Evolutionary conservation across 2,113 vertebrate species (phyloP).

Genomic region (Emydura subglobosa): DNA sequence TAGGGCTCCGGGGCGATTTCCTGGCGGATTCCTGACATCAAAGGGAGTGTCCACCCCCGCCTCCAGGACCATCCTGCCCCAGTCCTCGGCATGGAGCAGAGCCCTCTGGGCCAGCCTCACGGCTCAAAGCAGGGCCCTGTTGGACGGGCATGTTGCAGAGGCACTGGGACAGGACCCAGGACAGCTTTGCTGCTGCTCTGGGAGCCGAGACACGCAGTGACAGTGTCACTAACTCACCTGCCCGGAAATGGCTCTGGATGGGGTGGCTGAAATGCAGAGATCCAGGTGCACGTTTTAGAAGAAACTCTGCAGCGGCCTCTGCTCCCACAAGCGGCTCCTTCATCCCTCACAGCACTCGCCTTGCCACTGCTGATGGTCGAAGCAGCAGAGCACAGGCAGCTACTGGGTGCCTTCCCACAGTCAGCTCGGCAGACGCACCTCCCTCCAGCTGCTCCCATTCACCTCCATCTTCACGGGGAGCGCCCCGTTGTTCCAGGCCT

Average conservation of each 20-base stretch:
- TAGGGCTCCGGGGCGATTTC: background rate
- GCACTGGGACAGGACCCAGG: background rate
- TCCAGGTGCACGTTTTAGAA: background rate
- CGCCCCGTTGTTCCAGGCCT: too few species aligned
- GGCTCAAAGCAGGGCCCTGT: background rate
- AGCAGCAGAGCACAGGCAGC: background rate
- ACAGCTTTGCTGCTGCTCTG: background rate
- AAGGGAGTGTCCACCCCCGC: background rate
- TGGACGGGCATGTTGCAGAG: background rate
- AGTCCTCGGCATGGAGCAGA: fast-evolving
- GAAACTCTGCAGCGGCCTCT: too few species aligned
- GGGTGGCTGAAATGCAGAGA: background rate
- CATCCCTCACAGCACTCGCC: background rate
- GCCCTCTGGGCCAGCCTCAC: too few species aligned
- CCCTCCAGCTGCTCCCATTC: background rate
- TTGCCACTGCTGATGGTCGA: too few species aligned
- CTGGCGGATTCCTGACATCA: slow-evolving; percentile 24
- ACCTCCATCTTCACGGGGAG: too few species aligned
- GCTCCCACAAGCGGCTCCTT: background rate
- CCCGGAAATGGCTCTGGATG: background rate
- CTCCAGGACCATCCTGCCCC: background rate
- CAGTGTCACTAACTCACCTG: background rate
- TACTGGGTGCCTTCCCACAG: too few species aligned
- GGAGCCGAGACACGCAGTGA: background rate
- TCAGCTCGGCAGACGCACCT: background rate